phyloP scores from a whole-genome alignment of 2,113 vertebrate species.

The Machaerirhynchus nigripectus region DNA sequence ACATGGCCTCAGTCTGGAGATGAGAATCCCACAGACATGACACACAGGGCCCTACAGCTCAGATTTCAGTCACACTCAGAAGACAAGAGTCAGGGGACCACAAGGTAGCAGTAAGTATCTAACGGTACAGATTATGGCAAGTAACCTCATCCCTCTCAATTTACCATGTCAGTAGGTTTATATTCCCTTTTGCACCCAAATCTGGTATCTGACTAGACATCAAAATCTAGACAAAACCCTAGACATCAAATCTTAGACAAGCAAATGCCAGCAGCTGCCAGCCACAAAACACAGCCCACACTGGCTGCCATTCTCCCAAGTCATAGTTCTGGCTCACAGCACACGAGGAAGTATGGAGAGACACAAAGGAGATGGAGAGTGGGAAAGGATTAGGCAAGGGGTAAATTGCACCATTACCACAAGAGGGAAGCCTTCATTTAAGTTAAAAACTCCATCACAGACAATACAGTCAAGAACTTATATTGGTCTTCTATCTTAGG shows the following conservation, averaged over 20 bases:
- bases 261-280: not conserved
- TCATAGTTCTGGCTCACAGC: not conserved
- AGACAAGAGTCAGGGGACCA: not conserved
- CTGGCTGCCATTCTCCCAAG: not conserved
- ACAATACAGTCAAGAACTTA: not conserved
- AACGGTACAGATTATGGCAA: not conserved
- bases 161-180: not conserved
- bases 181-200: not conserved
- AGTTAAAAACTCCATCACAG: not conserved
- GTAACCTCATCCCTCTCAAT: not conserved
- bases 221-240: not conserved
- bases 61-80: not conserved
- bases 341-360: not conserved
- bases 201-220: not conserved
- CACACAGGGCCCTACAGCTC: not conserved
- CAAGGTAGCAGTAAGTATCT: not conserved
- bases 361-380: not conserved
- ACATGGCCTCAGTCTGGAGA: not conserved
- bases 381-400: not conserved
- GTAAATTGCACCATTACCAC: not conserved
- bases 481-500: not conserved
- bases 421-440: not conserved
- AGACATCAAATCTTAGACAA: not conserved
- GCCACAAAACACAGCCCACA: not conserved
- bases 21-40: not conserved